These are phyloP conservation scores for Enteromius viviparus DNA, from an alignment of 2,797 vertebrate genomes.

Conservation along the genomic window DNA sequence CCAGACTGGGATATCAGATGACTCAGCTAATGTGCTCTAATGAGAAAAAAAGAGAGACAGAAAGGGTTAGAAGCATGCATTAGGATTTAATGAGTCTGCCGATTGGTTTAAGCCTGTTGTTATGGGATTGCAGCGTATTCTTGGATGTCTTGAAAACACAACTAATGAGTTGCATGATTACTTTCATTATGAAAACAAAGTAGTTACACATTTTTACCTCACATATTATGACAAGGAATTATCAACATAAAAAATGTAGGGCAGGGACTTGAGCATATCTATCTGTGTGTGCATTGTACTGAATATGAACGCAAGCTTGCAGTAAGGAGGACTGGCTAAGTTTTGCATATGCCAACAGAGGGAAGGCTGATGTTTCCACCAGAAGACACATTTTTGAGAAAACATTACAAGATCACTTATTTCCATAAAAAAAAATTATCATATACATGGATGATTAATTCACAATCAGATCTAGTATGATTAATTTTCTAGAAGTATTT, in stretches of 20 bases:
- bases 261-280: neutral
- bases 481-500: no score
- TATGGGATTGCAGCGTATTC: neutral
- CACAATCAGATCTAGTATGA: no score
- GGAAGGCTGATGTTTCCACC: neutral
- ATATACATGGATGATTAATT: neutral
- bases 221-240: neutral
- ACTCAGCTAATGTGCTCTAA: slow-evolving; percentile 74
- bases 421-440: neutral
- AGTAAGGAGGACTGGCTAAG: neutral
- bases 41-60: slow-evolving; percentile 12
- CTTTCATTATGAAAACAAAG: neutral
- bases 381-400: neutral
- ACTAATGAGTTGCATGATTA: neutral
- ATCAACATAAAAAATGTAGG: neutral
- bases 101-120: neutral
- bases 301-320: neutral
- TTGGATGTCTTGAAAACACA: neutral
- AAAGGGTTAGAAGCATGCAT: slow-evolving; percentile 3
- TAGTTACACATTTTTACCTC: neutral
- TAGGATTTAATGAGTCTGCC: neutral
- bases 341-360: neutral
- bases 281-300: neutral
- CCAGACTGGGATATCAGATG: slow-evolving; percentile 83
- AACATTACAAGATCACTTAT: neutral